Evolutionary conservation across 2,797 vertebrate genomes (phyloP).

Genomic region (Strix occidentalis): DNA sequence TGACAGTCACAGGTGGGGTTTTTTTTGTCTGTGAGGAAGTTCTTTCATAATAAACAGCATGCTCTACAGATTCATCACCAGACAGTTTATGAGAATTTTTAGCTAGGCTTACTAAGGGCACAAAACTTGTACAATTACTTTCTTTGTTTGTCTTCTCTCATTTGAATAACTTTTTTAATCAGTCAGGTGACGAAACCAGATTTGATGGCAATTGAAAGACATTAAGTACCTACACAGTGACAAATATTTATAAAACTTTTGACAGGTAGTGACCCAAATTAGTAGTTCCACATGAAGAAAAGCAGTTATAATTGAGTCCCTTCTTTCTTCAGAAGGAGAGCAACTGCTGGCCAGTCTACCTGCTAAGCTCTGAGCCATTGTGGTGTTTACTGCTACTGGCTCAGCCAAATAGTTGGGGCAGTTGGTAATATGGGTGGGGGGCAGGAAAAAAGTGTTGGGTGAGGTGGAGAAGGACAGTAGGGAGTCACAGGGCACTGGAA

Average conservation of each 20-base stretch:
- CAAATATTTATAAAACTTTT: neutral
- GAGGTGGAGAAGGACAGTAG: neutral
- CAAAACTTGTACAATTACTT: neutral
- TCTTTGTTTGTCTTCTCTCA: neutral
- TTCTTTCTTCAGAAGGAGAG: neutral
- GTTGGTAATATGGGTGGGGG: neutral
- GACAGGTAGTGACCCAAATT: neutral
- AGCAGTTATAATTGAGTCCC: neutral
- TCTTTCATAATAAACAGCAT: neutral
- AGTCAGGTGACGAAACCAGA: neutral
- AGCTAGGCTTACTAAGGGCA: neutral
- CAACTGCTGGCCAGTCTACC: neutral
- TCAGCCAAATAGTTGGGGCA: neutral
- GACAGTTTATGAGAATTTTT: neutral
- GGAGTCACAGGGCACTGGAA: neutral
- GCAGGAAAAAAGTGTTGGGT: neutral
- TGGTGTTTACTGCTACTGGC: neutral
- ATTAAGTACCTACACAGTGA: neutral
- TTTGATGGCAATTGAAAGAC: neutral
- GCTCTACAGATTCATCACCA: fast-evolving
- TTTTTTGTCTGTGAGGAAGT: neutral
- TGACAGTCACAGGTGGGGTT: neutral
- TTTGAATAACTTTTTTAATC: neutral
- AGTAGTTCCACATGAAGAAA: neutral
- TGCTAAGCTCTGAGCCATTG: neutral